These are phyloP conservation scores for Elmis aenea DNA, from an alignment of 2,888 invertebrate genomes.

Conservation along the genomic window DNA sequence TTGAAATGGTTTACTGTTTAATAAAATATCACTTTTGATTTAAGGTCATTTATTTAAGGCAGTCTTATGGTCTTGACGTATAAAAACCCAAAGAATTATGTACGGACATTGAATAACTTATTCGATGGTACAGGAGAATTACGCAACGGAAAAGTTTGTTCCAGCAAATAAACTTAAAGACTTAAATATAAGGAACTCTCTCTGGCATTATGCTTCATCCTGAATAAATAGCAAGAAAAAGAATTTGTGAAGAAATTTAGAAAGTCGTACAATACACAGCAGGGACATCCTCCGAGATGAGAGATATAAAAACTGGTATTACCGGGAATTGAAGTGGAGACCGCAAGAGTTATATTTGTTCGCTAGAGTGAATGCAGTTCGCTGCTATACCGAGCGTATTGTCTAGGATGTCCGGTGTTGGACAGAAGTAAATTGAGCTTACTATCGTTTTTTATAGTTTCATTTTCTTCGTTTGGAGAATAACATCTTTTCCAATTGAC, in stretches of 20 bases:
- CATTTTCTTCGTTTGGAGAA: too few species aligned
- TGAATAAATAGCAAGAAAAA: constrained; percentile 20
- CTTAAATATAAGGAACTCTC: constrained; percentile 15
- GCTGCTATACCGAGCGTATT: constrained; percentile 10
- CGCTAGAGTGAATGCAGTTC: constrained; percentile 13
- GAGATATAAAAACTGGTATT: constrained; percentile 22
- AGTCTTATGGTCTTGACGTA: too few species aligned
- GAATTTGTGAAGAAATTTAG: constrained; percentile 21
- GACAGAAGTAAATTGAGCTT: constrained; percentile 14
- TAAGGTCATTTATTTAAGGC: too few species aligned
- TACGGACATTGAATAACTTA: too few species aligned
- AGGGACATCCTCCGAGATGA: constrained; percentile 20
- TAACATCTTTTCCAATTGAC: too few species aligned
- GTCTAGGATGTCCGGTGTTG: constrained; percentile 15
- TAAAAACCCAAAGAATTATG: constrained; percentile 16
- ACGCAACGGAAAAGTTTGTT: constrained; percentile 17
- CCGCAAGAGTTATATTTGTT: constrained; percentile 20
- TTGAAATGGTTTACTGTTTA: too few species aligned
- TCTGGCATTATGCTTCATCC: constrained; percentile 14
- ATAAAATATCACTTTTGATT: too few species aligned
- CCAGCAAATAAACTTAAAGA: constrained; percentile 18
- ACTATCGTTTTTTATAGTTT: too few species aligned
- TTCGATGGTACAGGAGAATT: too few species aligned
- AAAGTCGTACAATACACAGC: constrained; percentile 22
- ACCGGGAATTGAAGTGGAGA: constrained; percentile 20